These are phyloP conservation scores for Automeris io DNA, from an alignment of 2,888 invertebrate genomes.

Conservation along the genomic window DNA sequence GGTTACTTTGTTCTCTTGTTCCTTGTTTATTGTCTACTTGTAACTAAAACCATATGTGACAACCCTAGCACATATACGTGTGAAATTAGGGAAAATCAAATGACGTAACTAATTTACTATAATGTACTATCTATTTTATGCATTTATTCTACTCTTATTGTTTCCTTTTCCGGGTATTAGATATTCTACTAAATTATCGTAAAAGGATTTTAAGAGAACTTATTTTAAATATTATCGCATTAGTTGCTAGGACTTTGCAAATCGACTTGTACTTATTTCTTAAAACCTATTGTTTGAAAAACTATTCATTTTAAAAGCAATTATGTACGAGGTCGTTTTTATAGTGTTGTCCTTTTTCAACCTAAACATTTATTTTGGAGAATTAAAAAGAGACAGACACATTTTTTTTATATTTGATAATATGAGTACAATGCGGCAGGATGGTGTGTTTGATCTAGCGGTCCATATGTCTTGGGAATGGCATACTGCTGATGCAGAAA, in stretches of 20 bases:
- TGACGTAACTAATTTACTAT: too few relatives aligned
- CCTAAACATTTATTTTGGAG: slow-evolving; percentile 15
- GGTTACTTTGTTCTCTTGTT: too few relatives aligned
- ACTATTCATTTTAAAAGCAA: slow-evolving; percentile 64
- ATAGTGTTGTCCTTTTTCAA: slow-evolving; percentile 34
- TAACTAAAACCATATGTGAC: too few relatives aligned
- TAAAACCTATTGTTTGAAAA: slow-evolving; percentile 49
- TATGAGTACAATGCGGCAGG: slow-evolving; percentile 70
- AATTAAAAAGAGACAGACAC: slow-evolving; percentile 44
- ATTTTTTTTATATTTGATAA: slow-evolving; percentile 63
- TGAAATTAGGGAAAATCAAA: too few relatives aligned
- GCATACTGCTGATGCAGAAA: slow-evolving; percentile 72
- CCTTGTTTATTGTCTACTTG: too few relatives aligned
- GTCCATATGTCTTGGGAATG: slow-evolving; percentile 73
- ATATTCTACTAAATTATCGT: too few relatives aligned
- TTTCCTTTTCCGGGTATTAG: too few relatives aligned
- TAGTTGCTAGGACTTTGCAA: slow-evolving; percentile 14
- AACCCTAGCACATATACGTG: too few relatives aligned
- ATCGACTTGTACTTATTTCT: slow-evolving; percentile 41
- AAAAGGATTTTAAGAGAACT: too few relatives aligned
- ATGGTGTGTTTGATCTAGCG: slow-evolving; percentile 75
- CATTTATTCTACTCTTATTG: too few relatives aligned
- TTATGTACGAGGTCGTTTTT: slow-evolving; percentile 48
- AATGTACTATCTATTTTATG: too few relatives aligned
- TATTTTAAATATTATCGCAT: slow-evolving; percentile 4